Percentiles rank a stretch among this genome's conserved stretches.
Conservation (phyloP, 2,888 invertebrate species). For the Cataglyphis cursor region DNA sequence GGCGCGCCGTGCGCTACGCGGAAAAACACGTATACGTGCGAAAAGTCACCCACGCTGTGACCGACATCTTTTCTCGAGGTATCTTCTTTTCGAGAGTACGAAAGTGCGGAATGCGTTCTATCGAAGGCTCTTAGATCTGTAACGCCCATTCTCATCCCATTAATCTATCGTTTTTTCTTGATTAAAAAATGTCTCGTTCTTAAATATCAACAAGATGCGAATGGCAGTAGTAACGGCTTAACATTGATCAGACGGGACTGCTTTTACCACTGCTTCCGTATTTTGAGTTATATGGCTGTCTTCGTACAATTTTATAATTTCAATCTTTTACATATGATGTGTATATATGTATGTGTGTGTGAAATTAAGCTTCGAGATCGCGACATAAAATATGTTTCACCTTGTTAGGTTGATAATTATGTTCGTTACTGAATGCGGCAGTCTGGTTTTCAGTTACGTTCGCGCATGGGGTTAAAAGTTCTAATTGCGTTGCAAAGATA, state of each 20-base stretch:
- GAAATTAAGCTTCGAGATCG: background rate
- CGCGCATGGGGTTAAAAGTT: background rate
- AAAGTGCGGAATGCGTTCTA: background rate
- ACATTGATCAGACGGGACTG: background rate
- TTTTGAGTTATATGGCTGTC: background rate
- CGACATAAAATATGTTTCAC: background rate
- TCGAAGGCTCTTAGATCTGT: background rate
- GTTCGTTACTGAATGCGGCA: background rate
- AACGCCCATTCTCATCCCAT: background rate
- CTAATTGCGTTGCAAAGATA: conserved; percentile 1
- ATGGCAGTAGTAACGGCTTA: background rate
- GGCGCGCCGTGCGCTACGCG: background rate
- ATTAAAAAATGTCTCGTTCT: background rate
- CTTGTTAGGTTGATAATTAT: background rate
- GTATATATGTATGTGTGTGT: no score
- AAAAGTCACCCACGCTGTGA: conserved; percentile 4
- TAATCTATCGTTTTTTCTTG: no score
- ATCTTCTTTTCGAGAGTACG: background rate
- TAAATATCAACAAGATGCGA: background rate
- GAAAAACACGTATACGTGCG: conserved; percentile 2
- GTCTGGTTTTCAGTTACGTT: conserved; percentile 20
- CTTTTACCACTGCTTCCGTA: background rate
- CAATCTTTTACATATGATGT: background rate
- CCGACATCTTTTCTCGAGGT: background rate
- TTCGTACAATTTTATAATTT: background rate